Base-by-base conservation (phyloP, 2,888 invertebrate genomes). In the Elegia similella region DNA sequence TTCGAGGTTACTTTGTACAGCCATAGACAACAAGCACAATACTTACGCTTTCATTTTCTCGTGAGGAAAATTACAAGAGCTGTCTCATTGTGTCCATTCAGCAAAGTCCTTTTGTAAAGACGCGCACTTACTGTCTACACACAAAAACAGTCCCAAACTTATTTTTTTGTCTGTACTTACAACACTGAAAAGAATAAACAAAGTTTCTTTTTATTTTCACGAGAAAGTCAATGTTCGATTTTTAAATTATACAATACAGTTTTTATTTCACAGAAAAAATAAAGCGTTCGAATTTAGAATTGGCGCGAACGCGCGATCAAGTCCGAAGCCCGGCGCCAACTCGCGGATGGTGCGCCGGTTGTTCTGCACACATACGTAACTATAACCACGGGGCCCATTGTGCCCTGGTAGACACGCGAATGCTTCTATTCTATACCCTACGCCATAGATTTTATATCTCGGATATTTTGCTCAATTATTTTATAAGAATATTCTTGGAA, bases 1-100 rank as follows among this genome's bases (percentile, higher is more conserved):
- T 12, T 47, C 47, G 1, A 38, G 2, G 8, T 44, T 23, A 44
- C 47, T 47, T 47, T 47, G 13, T 17, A 23, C 2, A 17, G 16
- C 42, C 67, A 68, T 73, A 73, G 76, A 80, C 66, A 75, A 76
- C 75, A 76, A 72, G 23, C 66, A 80, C 73, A 81, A 80, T 82
- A 76, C 90, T 90, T 84, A 90, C 90, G 82, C 78, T 86, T 82
- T 87, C 90, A 91, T 91, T 88, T 88, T 90, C 83, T 76, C 71
- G 77, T 72, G 77, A 78, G 79, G 76, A 82, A 81, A 80, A 86
- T 86, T 82, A 86, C 85, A 70, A 73, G 75, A 73, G 76, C 82
- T 81, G 75, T 76, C 70, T 77, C 83, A 86, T 88, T 86, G 83
- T 87, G 70, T 76, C 72, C 79, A 79, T 80, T 80, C 80, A 75